Evolutionary conservation across 1,140 invertebrate genomes (phyloP), one percentile per base, ranked within the genome.

Genomic region (Drosophila lini): DNA sequence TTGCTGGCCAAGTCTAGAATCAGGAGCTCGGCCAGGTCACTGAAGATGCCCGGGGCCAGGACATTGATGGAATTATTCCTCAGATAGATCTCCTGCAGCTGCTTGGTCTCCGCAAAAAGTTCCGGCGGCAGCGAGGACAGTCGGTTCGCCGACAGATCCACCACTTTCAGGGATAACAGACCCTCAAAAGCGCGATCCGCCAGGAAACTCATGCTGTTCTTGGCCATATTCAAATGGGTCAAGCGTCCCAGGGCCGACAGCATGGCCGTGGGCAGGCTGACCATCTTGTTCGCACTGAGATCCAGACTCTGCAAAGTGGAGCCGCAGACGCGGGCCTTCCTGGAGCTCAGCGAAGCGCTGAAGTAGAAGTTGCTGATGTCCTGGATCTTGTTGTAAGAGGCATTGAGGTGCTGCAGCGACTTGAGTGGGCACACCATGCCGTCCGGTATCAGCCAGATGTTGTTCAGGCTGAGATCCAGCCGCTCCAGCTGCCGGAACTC

Each of bases 41-140:
- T 95, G 91, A 98, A 98, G 41, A 98, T 93, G 3, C 97, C 97
- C 0, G 97, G 97, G 22, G 97, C 96, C 5, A 98, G 86, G 1
- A 97, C 96, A 80, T 96, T 96, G 28, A 98, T 95, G n/a, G 96
- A 96, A 92, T 98, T 98, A 83, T 97, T 97, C 78, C 96, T 95
- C 32, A 98, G 91, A 92, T 97, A 96, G 77, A 98, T 95, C 93
- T 97, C 96, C 90, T 96, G 95, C 34, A 98, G 93, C 74, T 96
- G 96, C 74, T 95, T 94, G 11, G 96, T 95, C 82, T 97, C 96
- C 53, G 95, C 94, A 83, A 97, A 97, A 57, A 98, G 93, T 92
- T 96, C 96, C 10, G 96, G 96, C 32, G 96, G 97, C 76, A 98
- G 93, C 82, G 96, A 96, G 44, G 95, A 95, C 63, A 98, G 93